A percentile compares a stretch with the other conserved stretches of the same genome.
Conservation (phyloP, 2,113 vertebrate genomes). For the Fukomys damarensis region DNA sequence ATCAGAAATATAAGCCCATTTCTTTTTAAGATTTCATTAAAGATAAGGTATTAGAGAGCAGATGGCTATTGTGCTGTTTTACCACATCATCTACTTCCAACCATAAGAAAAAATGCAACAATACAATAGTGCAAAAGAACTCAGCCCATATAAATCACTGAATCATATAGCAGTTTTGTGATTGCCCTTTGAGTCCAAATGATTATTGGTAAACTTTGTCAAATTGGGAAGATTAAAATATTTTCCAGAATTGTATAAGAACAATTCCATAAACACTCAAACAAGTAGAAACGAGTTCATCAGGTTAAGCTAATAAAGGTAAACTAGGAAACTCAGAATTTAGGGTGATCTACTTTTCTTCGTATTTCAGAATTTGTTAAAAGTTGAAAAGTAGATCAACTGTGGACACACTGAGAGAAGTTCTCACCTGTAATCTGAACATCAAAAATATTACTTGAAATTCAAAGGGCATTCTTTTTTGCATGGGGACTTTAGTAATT, state of each 20-base stretch:
- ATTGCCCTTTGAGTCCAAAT: slow-evolving; percentile 44
- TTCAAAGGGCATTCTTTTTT: neutral
- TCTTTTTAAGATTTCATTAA: slow-evolving; percentile 69
- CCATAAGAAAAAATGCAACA: slow-evolving; percentile 47
- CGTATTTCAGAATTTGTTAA: slow-evolving; percentile 14
- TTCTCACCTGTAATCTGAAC: neutral
- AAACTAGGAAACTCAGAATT: neutral
- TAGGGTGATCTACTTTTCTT: neutral
- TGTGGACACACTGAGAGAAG: neutral
- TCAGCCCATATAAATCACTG: slow-evolving; percentile 33
- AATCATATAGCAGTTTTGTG: slow-evolving; percentile 48
- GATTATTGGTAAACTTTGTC: slow-evolving; percentile 55
- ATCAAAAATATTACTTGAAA: neutral
- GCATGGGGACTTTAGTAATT: neutral
- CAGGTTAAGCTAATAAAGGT: neutral
- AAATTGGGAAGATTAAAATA: slow-evolving; percentile 25
- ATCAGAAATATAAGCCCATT: slow-evolving; percentile 60
- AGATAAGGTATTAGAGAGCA: slow-evolving; percentile 47
- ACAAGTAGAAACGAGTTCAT: neutral
- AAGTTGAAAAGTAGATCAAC: slow-evolving; percentile 23
- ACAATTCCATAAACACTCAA: neutral
- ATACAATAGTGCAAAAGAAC: slow-evolving; percentile 54
- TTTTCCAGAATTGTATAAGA: neutral
- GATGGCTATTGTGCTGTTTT: slow-evolving; percentile 46
- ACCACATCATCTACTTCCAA: slow-evolving; percentile 33